phyloP scores from a whole-genome alignment of 2,113 vertebrate species.

The Cyanoderma ruficeps region DNA sequence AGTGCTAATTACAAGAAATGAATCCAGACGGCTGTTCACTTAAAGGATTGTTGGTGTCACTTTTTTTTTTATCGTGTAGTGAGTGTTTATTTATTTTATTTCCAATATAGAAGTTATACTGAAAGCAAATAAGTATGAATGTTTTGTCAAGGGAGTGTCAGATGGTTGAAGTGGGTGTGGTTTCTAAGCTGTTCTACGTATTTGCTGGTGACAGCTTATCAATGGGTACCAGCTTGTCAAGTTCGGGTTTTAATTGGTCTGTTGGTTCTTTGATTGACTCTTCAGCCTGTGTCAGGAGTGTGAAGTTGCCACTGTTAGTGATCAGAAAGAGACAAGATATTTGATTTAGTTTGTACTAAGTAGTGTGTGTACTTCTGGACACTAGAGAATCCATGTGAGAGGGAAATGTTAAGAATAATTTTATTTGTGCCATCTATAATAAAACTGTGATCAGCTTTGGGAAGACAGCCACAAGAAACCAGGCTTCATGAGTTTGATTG shows the following conservation, averaged over 20 bases:
- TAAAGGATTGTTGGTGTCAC: neutral
- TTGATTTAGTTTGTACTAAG: neutral
- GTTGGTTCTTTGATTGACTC: neutral
- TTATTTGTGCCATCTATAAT: neutral
- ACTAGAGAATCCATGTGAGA: neutral
- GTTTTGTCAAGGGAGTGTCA: neutral
- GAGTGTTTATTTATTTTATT: neutral
- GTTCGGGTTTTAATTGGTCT: neutral
- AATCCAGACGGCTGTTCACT: neutral
- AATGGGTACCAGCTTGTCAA: neutral
- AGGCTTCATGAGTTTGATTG: neutral
- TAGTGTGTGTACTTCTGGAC: neutral
- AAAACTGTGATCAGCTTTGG: neutral
- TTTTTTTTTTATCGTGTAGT: neutral
- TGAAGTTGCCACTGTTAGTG: neutral
- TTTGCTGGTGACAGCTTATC: neutral
- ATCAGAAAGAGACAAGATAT: neutral
- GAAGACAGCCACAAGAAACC: neutral
- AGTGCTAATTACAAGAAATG: neutral
- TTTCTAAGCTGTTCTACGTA: neutral
- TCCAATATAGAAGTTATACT: neutral
- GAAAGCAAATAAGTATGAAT: neutral
- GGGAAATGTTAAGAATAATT: neutral
- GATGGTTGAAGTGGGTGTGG: neutral
- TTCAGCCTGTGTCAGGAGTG: neutral